Percentiles rank a stretch among this genome's conserved stretches.
phyloP scores from a whole-genome alignment of 2,888 invertebrate species.

The Dicycla oo region DNA sequence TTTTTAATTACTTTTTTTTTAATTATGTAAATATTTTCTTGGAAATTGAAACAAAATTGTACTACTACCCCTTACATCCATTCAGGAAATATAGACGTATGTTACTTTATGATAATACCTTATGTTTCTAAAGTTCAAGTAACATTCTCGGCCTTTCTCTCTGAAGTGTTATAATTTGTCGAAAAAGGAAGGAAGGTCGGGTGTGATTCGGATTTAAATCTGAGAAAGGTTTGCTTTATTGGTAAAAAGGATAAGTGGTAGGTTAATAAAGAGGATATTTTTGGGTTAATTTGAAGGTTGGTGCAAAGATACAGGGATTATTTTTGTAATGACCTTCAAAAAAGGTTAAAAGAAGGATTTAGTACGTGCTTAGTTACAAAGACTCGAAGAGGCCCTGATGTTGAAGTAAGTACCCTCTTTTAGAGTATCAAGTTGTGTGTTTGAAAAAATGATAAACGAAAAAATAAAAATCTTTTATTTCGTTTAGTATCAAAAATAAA shows the following conservation, averaged over 20 bases:
- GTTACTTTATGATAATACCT: too few relatives aligned
- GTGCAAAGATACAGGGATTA: slow-evolving; percentile 23
- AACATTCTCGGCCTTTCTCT: background rate
- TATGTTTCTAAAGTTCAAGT: background rate
- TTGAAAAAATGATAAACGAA: too few relatives aligned
- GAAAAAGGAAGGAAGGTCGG: slow-evolving; percentile 24
- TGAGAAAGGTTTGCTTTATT: slow-evolving; percentile 20
- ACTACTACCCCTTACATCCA: too few relatives aligned
- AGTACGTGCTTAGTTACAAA: background rate
- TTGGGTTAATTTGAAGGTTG: slow-evolving; percentile 21
- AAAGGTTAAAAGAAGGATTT: slow-evolving; percentile 19
- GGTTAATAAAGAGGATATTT: slow-evolving; percentile 29
- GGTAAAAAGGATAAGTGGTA: slow-evolving; percentile 29
- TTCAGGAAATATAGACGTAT: too few relatives aligned
- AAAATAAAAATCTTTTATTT: too few relatives aligned
- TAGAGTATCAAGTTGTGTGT: background rate
- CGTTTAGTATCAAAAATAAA: too few relatives aligned
- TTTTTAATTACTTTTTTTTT: too few relatives aligned
- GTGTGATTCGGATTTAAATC: slow-evolving; percentile 27
- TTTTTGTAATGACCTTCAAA: slow-evolving; percentile 20
- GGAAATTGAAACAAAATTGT: too few relatives aligned
- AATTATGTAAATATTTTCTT: too few relatives aligned
- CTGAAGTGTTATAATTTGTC: slow-evolving; percentile 34
- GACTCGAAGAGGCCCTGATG: background rate
- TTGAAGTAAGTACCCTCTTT: background rate